Base-by-base conservation (phyloP, 2,113 vertebrate genomes). In the Carollia perspicillata region DNA sequence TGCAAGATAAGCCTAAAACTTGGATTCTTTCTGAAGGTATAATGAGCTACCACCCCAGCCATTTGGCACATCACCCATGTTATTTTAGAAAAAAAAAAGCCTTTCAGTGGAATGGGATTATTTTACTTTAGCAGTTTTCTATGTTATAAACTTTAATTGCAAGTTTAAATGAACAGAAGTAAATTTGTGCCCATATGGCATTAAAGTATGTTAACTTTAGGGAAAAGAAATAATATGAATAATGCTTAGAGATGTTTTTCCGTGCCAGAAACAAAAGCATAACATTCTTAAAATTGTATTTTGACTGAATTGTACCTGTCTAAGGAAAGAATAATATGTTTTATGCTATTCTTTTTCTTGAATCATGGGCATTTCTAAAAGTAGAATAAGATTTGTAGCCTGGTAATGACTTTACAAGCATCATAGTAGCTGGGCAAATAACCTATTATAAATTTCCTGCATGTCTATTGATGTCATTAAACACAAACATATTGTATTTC, bases 391-490 rank as follows among this genome's bases (percentile, higher is more conserved):
- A 89, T 80, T 95, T 97, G 47, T 92, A 95, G 79, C 71, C 97
- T 98, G 98, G 98, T 98, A 97, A 98, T 97, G 87, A 84, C 98
- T 98, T 97, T 97, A 47, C 44, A 98, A 93, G 96, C 98, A 98
- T 98, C 98, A 98, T 97, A 98, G 98, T 98, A 97, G 98, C 88
- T 97, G 89, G 95, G 93, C 97, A 98, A 98, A 98, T 99, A 99
- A 98, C 98, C 88, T 97, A 97, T 97, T 97, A 97, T 98, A 98
- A 98, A 98, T 99, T 99, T 99, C 97, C 98, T 98, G 95, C 98
- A 97, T 98, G 98, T 98, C 98, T 98, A 98, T 98, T 98, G 98
- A 98, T 99, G 98, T 99, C 98, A 99, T 99, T 99, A 99, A 98
- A 99, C 98, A 98, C 97, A 97, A 98, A 97, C 98, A 98, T 98